Percentiles rank a stretch among this genome's conserved stretches.
Conservation (phyloP, 1,140 invertebrate species). For the Contarinia nasturtii region DNA sequence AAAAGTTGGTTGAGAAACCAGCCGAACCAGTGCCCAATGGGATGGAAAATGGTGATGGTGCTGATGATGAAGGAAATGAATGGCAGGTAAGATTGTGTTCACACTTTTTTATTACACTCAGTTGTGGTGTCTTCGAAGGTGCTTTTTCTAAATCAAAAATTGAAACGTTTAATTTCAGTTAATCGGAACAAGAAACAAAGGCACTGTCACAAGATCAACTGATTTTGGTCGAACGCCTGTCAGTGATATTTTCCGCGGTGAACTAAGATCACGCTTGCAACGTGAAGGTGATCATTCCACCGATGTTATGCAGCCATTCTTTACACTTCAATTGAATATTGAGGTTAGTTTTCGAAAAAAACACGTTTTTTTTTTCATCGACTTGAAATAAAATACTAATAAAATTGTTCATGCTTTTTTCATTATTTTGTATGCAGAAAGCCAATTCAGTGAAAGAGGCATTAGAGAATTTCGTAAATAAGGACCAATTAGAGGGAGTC, state of each 20-base stretch:
- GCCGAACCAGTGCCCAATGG: constrained; percentile 16
- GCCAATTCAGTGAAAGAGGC: constrained; percentile 66
- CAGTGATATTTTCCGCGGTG: constrained; percentile 80
- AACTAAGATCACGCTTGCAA: constrained; percentile 64
- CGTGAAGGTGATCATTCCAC: constrained; percentile 53
- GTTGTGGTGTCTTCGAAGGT: too few species aligned
- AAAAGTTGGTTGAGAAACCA: constrained; percentile 21
- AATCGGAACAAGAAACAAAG: constrained; percentile 74
- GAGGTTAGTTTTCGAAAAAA: constrained; percentile 49
- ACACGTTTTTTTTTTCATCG: background rate
- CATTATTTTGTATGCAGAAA: constrained; percentile 38
- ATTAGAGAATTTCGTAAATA: constrained; percentile 61
- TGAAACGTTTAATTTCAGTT: constrained; percentile 26
- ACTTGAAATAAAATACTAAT: background rate
- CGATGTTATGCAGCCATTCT: constrained; percentile 79
- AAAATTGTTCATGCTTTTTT: constrained; percentile 19
- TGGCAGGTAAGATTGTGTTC: constrained; percentile 48
- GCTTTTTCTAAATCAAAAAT: constrained; percentile 2
- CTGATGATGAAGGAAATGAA: constrained; percentile 40
- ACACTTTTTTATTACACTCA: too few species aligned
- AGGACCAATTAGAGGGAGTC: constrained; percentile 69
- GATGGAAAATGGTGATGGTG: constrained; percentile 27
- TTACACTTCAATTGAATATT: constrained; percentile 83
- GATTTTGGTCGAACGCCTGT: constrained; percentile 70
- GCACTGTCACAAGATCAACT: constrained; percentile 61